Conservation (phyloP, 2,888 invertebrate species). For the Oligia fasciuncula region DNA sequence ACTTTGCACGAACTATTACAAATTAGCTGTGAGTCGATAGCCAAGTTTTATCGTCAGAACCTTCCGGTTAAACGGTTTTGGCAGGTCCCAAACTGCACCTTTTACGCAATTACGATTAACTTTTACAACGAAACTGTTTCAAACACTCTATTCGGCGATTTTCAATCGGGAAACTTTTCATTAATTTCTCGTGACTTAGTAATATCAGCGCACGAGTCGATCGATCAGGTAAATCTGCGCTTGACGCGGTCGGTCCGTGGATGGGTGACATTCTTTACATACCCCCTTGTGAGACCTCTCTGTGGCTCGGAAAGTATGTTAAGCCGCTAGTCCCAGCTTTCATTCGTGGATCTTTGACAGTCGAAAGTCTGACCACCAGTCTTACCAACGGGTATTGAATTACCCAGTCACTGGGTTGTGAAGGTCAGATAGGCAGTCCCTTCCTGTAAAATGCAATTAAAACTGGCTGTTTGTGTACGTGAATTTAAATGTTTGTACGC, state of each 20-base stretch:
- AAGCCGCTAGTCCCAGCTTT: not conserved
- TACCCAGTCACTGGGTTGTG: not conserved
- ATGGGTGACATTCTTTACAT: not conserved
- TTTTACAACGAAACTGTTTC: slow-evolving; percentile 26
- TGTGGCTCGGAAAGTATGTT: not conserved
- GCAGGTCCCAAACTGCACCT: slow-evolving; percentile 34
- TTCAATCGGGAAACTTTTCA: not conserved
- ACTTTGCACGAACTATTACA: slow-evolving; percentile 16
- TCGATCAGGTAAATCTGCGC: not conserved
- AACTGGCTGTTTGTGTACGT: too few species aligned
- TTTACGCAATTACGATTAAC: slow-evolving; percentile 40
- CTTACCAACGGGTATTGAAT: not conserved
- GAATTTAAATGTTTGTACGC: too few species aligned
- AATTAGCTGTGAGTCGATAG: slow-evolving; percentile 26
- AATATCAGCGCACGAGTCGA: not conserved
- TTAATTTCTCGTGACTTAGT: not conserved
- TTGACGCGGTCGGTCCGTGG: not conserved
- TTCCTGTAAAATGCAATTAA: not conserved
- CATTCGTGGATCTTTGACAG: not conserved
- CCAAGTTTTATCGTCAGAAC: slow-evolving; percentile 31
- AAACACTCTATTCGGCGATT: slow-evolving; percentile 21
- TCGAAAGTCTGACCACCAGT: not conserved
- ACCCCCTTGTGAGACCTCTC: not conserved
- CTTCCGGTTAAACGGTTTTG: slow-evolving; percentile 11
- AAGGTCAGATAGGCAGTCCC: not conserved